Base-by-base conservation (phyloP, 2,797 vertebrate species). In the Vireo griseus region DNA sequence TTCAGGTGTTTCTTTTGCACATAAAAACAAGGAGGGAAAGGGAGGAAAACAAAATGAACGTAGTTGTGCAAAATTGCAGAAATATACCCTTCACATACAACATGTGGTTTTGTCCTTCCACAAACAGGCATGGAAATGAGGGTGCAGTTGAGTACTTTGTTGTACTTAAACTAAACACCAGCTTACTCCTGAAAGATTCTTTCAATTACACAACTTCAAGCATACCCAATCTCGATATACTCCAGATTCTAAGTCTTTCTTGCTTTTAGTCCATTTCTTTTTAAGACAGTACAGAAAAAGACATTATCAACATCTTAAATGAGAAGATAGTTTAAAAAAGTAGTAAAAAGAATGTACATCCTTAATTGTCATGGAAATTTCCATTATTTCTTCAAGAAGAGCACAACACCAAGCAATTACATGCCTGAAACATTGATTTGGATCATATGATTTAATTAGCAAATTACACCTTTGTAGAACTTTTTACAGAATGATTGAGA, bases 331-430 rank as follows among this genome's bases (percentile, higher is more conserved):
- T 73, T 62, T 5, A 0, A 55, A 87, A 61, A 62, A 55, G 17
- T 54, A 74, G n/a, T 50, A 47, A 63, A 48, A 82, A 50, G 17
- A 69, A 45, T 5, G 21, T 31, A 44, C 31, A 20, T 29, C 20
- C 40, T 88, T 40, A 72, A 52, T 84, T 90, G 37, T 73, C 55
- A 28, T 63, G 65, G 83, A 96, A 95, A 92, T 93, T 94, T 96
- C 93, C 77, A 79, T 37, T 8, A 48, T 92, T 95, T 90, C 73
- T 79, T 87, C 14, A 16, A 94, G 80, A 86, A 90, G 52, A 77
- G 22, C 50, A n/a, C 10, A 81, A 66, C 28, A 40, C 17, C 6
- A 28, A 92, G 86, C 45, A 79, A 84, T 85, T 93, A 76, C 10
- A 0, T 47, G 12, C 44, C 52, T 75, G 48, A 86, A 88, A 90